Percentiles rank a stretch among this genome's conserved stretches.
Conservation (phyloP, 2,888 invertebrate genomes). For the Parelbella ahira region DNA sequence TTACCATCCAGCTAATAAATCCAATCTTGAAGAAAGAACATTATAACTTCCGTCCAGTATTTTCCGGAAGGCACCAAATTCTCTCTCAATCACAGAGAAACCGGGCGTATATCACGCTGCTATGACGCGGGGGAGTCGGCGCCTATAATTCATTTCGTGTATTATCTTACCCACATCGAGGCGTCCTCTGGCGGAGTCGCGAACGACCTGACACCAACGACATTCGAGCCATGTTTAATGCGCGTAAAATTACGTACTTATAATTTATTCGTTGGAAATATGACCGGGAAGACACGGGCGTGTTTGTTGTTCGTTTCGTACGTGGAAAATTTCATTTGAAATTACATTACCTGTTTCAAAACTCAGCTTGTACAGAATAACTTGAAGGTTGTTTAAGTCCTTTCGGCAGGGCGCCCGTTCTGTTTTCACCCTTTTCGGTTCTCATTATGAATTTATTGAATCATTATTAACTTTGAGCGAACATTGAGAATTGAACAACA, state of each 20-base stretch:
- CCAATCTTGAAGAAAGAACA: slow-evolving; percentile 24
- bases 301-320: slow-evolving; percentile 23
- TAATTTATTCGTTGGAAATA: slow-evolving; percentile 25
- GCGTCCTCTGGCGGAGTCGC: slow-evolving; percentile 10
- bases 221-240: slow-evolving; percentile 27
- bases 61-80: slow-evolving; percentile 21
- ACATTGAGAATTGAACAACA: slow-evolving; percentile 4
- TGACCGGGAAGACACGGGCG: slow-evolving; percentile 11
- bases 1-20: slow-evolving; percentile 25
- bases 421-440: slow-evolving; percentile 9
- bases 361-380: slow-evolving; percentile 16
- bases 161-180: slow-evolving; percentile 22
- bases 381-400: slow-evolving; percentile 15
- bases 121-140: slow-evolving; percentile 13
- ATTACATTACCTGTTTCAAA: slow-evolving; percentile 19
- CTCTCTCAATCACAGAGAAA: slow-evolving; percentile 24
- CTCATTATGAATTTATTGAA: slow-evolving; percentile 17
- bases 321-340: slow-evolving; percentile 32
- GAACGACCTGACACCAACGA: slow-evolving; percentile 14
- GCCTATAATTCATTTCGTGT: slow-evolving; percentile 26
- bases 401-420: slow-evolving; percentile 1
- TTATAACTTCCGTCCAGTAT: slow-evolving; percentile 26
- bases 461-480: slow-evolving; percentile 2
- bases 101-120: slow-evolving; percentile 17
- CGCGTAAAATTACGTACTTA: slow-evolving; percentile 29